Base-by-base conservation (phyloP, 2,888 invertebrate genomes). In the Ptilodon capucinus region DNA sequence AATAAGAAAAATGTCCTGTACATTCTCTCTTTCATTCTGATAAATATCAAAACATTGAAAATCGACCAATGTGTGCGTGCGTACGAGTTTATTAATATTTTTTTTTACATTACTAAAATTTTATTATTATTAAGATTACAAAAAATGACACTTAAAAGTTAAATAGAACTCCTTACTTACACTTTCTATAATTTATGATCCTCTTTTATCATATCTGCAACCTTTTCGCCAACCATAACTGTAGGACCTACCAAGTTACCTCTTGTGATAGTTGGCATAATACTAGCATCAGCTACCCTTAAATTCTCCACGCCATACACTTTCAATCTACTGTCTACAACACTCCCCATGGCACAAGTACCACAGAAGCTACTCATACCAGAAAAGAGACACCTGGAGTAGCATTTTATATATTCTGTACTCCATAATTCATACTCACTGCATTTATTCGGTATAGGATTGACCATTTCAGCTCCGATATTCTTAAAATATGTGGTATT, bases 191-290 rank as follows among this genome's bases (percentile, higher is more conserved):
- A n/a, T 25, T 25, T 42, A 23, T 42, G 6, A n/a, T 58, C 59
- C 35, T 54, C 46, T 16, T 57, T 57, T n/a, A 60, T 55, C 35
- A 61, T 51, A 44, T 61, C 51, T 17, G 54, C 45, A 21, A 42
- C 51, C 32, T 66, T 64, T 38, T 96, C 95, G 0, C 92, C 95
- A 41, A 96, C 95, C 95, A 96, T 95, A 7, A 95, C 93, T 0
- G 92, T 90, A 0, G 95, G 94, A 0, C 94, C 95, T 68, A 95
- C 95, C 0, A 95, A 95, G 74, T 95, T 95, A 0, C 94, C 95
- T 61, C 94, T 95, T 0, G 94, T 88, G 41, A 95, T 93, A 2
- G 77, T 84, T 0, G 95, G 96, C 95, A 96, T 95, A 17, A 96
- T 92, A 19, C 94, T 94, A 0, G 94, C 95, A 70, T 95, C 95